phyloP scores from a whole-genome alignment of 1,140 invertebrate genomes.

The Philaenus spumarius region DNA sequence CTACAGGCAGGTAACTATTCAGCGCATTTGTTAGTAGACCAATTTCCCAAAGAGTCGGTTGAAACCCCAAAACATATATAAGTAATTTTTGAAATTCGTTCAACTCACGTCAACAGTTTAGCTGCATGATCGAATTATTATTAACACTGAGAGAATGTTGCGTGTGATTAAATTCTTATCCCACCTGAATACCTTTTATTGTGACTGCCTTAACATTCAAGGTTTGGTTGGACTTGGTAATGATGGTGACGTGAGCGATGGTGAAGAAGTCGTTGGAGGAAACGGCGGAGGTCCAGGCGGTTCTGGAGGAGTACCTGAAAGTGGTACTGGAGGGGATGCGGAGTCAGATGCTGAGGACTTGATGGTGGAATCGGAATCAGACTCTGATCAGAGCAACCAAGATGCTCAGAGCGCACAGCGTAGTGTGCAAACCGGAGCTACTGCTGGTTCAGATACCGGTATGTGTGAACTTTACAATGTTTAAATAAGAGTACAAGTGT shows the following conservation, averaged over 20 bases:
- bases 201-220: constrained; percentile 10
- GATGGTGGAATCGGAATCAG: constrained; percentile 89
- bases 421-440: constrained; percentile 85
- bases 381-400: constrained; percentile 92
- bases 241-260: constrained; percentile 32
- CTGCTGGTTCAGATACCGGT: constrained; percentile 84
- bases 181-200: too few species aligned
- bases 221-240: constrained; percentile 28
- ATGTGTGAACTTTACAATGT: too few species aligned
- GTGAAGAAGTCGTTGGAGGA: constrained; percentile 30
- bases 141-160: too few species aligned
- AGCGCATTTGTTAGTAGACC: too few species aligned
- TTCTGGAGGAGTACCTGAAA: constrained; percentile 51
- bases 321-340: constrained; percentile 52
- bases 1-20: too few species aligned
- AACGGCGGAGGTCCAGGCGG: constrained; percentile 54
- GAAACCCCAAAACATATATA: too few species aligned
- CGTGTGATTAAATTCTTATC: too few species aligned
- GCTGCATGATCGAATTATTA: too few species aligned
- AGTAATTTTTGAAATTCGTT: too few species aligned
- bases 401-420: constrained; percentile 74
- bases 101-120: too few species aligned
- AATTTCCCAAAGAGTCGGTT: too few species aligned
- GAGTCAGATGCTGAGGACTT: constrained; percentile 83
- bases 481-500: too few species aligned